A percentile compares a stretch with the other conserved stretches of the same genome.
Conservation (phyloP, 1,140 invertebrate genomes). For the Drosophila ercepeae region DNA sequence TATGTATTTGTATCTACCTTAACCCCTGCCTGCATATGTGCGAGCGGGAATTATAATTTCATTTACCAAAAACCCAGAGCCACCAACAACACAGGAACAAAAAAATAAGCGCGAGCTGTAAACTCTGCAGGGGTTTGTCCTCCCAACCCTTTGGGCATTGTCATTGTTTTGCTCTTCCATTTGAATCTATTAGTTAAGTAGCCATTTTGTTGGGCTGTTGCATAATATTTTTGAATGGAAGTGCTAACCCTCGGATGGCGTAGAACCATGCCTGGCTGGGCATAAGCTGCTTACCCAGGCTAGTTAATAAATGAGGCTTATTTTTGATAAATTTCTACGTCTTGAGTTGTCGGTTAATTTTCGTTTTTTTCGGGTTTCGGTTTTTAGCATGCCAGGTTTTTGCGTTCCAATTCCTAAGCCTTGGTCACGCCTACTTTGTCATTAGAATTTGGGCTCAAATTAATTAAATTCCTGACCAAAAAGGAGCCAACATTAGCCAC, state of each 20-base stretch:
- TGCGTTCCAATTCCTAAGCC: constrained; percentile 61
- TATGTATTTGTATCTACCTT: constrained; percentile 43
- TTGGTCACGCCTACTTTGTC: constrained; percentile 74
- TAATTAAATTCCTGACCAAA: constrained; percentile 74
- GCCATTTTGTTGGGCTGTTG: constrained; percentile 76
- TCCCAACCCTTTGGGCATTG: constrained; percentile 49
- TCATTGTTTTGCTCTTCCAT: constrained; percentile 49
- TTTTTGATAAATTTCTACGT: constrained; percentile 44
- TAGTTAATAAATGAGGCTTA: constrained; percentile 79
- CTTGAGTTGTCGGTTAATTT: constrained; percentile 13
- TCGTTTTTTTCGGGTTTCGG: constrained; percentile 36
- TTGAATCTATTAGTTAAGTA: constrained; percentile 76
- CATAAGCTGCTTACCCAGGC: constrained; percentile 73
- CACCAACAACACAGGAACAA: constrained; percentile 2
- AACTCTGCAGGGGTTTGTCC: constrained; percentile 67
- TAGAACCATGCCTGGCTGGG: constrained; percentile 41
- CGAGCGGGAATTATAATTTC: constrained; percentile 71
- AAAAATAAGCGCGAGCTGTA: constrained; percentile 23
- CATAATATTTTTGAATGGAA: constrained; percentile 48
- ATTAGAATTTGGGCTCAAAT: constrained; percentile 73
- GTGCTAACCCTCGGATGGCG: constrained; percentile 20
- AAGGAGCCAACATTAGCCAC: constrained; percentile 61
- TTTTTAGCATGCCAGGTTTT: constrained; percentile 41
- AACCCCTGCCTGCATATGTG: constrained; percentile 24
- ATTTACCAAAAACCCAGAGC: constrained; percentile 57